A percentile compares a stretch with the other conserved stretches of the same genome.
phyloP scores from a whole-genome alignment of 2,113 vertebrate genomes.

The Hypanus sabinus region DNA sequence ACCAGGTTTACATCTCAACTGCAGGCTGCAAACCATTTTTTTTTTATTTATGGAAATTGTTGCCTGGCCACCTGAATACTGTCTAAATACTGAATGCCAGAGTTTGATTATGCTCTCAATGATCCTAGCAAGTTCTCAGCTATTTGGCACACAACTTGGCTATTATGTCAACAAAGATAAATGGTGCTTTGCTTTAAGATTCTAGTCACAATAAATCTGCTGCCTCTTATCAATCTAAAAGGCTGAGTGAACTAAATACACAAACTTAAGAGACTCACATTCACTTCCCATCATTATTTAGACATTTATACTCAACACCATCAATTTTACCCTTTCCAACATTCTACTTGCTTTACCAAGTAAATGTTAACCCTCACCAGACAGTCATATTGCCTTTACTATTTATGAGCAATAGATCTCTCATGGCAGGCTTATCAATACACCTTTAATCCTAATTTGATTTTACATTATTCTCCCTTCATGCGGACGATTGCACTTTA shows the following conservation, averaged over 20 bases:
- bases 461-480: neutral
- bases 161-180: neutral
- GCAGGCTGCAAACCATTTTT: neutral
- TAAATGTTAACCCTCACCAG: neutral
- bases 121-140: neutral
- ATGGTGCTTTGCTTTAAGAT: neutral
- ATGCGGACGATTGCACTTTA: neutral
- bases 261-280: neutral
- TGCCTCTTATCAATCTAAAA: neutral
- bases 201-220: neutral
- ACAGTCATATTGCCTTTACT: neutral
- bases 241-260: neutral
- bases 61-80: conserved; percentile 8
- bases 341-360: neutral
- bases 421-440: neutral
- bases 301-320: neutral
- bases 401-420: neutral
- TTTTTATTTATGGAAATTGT: neutral
- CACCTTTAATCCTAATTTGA: neutral
- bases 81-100: neutral
- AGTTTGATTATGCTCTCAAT: conserved; percentile 12
- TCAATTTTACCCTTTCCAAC: neutral
- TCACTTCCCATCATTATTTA: conserved; percentile 2
- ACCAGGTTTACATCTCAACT: neutral
- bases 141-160: conserved; percentile 13